Base-by-base conservation (phyloP, 2,113 vertebrate species). In the Tichodroma muraria region DNA sequence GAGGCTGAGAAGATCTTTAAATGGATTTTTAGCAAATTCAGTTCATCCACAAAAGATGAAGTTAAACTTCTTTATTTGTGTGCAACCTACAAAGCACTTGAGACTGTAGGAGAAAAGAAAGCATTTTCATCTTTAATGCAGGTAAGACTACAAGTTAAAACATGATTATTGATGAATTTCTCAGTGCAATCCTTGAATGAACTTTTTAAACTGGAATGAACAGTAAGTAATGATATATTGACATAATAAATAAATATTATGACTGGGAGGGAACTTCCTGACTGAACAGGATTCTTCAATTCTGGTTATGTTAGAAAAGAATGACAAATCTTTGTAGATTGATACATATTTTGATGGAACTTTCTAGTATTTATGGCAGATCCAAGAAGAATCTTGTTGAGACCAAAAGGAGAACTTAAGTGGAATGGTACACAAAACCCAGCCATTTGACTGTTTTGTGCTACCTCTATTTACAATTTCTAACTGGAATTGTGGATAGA, bases 1-100 rank as follows among this genome's bases (percentile, higher is more conserved):
- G 99, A 99, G 97, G 99, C 99, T 7, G 99, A 99, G 97, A 98
- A 99, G 97, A 99, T 99, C 98, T 99, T 99, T 98, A 99, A 99
- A 97, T 99, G 99, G 99, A 98, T 99, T 97, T 99, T 99, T 96
- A 97, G 98, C 93, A 99, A 99, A 98, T 98, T 99, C 97, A 98
- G 98, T 71, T 98, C 98, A 54, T 98, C 98, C 94, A 96, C 98
- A 82, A 99, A 99, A 88, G 99, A 99, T 91, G 99, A 99, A 98
- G 99, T 99, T 95, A 99, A 99, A 97, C 98, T 99, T 88, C 98
- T 99, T 94, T 99, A 98, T 96, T 98, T 99, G 97, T 98, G 99
- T 97, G 99, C 99, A 63, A 98, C 98, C 47, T 99, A 99, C 98
- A 98, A 98, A 80, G 99, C 99, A 53, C 92, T 99, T 88, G 99